These are phyloP conservation scores for Aplocera efformata DNA, from an alignment of 2,888 invertebrate species.

Conservation along the genomic window DNA sequence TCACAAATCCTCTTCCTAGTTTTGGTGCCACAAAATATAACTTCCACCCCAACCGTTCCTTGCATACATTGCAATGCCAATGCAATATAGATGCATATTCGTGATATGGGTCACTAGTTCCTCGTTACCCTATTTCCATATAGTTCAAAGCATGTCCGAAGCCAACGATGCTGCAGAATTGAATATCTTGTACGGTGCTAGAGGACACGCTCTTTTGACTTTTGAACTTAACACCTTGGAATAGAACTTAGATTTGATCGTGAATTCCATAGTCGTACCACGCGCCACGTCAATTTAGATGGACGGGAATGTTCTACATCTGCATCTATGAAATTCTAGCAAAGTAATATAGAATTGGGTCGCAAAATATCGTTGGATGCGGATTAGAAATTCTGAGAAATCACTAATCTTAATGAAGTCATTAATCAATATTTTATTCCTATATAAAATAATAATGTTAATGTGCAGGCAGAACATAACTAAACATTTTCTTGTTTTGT, in stretches of 20 bases:
- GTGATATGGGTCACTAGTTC: slow-evolving; percentile 32
- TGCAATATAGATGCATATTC: slow-evolving; percentile 31
- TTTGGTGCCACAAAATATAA: slow-evolving; percentile 9
- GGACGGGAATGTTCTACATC: slow-evolving; percentile 21
- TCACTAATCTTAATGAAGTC: no score
- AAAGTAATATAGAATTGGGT: slow-evolving; percentile 4
- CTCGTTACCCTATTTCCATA: slow-evolving; percentile 42
- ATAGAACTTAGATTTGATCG: slow-evolving; percentile 15
- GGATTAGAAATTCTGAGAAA: slow-evolving; percentile 13
- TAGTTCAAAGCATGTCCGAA: slow-evolving; percentile 29
- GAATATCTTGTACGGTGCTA: slow-evolving; percentile 35
- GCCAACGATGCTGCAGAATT: slow-evolving; percentile 37
- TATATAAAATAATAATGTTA: no score
- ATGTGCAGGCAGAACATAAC: no score
- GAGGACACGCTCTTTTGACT: slow-evolving; percentile 9
- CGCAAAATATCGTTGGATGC: no score
- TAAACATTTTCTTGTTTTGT: no score
- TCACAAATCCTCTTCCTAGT: slow-evolving; percentile 4
- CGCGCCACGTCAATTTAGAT: slow-evolving; percentile 29
- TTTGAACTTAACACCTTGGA: slow-evolving; percentile 5
- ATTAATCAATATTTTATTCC: no score
- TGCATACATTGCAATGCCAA: slow-evolving; percentile 28
- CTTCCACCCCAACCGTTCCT: slow-evolving; percentile 13
- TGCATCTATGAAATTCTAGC: slow-evolving; percentile 21
- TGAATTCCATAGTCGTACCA: slow-evolving; percentile 13